A percentile compares a stretch with the other conserved stretches of the same genome.
phyloP scores from a whole-genome alignment of 2,888 invertebrate species.

The Balanococcus diminutus region DNA sequence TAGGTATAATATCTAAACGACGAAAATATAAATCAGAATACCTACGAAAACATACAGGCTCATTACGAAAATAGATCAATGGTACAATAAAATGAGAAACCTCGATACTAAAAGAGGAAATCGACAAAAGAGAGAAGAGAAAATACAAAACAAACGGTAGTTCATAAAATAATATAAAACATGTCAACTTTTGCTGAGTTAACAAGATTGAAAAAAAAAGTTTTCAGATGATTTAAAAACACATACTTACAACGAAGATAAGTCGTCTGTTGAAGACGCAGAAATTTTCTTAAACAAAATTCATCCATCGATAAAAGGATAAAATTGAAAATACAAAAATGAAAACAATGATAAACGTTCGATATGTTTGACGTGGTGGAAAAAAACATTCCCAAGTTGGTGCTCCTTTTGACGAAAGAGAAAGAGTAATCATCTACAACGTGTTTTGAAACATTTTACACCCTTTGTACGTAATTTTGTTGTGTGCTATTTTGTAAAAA shows the following conservation, averaged over 20 bases:
- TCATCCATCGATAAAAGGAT: slow-evolving; percentile 23
- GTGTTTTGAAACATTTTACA: background rate
- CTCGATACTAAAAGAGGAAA: too few species aligned
- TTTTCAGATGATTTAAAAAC: background rate
- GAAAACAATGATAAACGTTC: slow-evolving; percentile 1
- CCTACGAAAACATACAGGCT: too few species aligned
- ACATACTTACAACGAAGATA: background rate
- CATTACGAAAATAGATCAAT: too few species aligned
- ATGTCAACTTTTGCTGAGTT: background rate
- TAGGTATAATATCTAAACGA: too few species aligned
- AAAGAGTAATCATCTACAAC: background rate
- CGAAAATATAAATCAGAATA: too few species aligned
- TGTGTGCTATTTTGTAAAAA: background rate
- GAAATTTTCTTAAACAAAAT: background rate
- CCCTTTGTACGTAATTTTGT: background rate
- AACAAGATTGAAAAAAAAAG: background rate
- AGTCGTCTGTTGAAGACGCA: background rate
- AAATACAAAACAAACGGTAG: background rate
- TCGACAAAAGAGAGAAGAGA: background rate
- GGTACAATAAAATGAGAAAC: too few species aligned
- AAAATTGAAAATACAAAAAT: slow-evolving; percentile 6
- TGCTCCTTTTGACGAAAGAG: slow-evolving; percentile 3
- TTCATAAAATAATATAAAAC: background rate
- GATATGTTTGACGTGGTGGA: background rate
- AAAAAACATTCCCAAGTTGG: background rate